These are phyloP conservation scores for Trachymyrmex septentrionalis DNA, from an alignment of 1,140 invertebrate genomes.

Conservation along the genomic window DNA sequence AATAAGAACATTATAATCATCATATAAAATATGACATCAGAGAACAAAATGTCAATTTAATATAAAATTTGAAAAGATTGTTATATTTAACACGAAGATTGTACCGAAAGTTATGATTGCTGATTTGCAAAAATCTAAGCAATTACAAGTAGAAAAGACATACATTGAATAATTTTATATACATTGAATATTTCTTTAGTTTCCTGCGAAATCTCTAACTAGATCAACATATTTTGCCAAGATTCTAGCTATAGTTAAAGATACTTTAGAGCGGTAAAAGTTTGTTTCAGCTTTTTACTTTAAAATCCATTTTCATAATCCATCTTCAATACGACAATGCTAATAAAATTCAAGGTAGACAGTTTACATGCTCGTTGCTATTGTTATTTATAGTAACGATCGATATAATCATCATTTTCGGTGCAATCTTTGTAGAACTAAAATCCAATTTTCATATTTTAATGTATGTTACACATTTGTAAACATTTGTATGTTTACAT, in stretches of 20 bases:
- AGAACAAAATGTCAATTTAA: conserved; percentile 16
- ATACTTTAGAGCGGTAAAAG: not conserved
- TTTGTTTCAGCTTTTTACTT: not conserved
- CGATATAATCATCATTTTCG: not conserved
- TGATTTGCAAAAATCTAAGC: not conserved
- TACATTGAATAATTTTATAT: not conserved
- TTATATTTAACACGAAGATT: conserved; percentile 7
- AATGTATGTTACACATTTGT: no score
- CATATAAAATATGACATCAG: conserved; percentile 33
- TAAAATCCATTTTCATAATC: not conserved
- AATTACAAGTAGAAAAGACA: not conserved
- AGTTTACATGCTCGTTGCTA: not conserved
- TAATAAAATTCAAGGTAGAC: not conserved
- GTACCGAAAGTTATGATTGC: not conserved
- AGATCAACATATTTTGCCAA: not conserved
- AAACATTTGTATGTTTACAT: not conserved
- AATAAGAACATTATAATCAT: conserved; percentile 1
- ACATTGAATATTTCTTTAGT: not conserved
- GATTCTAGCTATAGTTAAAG: not conserved
- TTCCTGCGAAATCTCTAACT: not conserved
- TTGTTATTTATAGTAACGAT: not conserved
- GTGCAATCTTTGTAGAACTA: conserved; percentile 4
- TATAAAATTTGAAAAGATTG: not conserved
- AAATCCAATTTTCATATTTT: not conserved
- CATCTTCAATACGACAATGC: not conserved